Evolutionary conservation across 2,888 invertebrate genomes (phyloP).

Genomic region (Fissipunctia ypsillon): DNA sequence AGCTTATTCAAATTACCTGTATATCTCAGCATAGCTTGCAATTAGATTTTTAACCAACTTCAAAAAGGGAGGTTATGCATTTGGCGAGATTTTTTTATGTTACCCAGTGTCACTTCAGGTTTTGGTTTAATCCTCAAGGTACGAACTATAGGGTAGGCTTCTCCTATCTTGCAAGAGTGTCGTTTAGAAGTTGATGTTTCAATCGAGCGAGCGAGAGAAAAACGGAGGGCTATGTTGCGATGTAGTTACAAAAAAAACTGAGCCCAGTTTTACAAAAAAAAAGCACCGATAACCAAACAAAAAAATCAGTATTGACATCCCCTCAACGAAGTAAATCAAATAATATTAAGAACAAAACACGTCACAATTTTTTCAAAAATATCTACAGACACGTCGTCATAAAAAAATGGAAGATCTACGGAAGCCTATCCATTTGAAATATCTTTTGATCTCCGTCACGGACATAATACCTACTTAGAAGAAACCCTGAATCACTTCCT

Average conservation of each 20-base stretch:
- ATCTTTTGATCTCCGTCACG: conserved; percentile 42
- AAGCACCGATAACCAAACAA: background rate
- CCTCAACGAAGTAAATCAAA: background rate
- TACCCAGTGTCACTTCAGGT: background rate
- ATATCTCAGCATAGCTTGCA: background rate
- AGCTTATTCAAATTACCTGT: background rate
- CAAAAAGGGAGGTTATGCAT: background rate
- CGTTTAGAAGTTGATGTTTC: background rate
- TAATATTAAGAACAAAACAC: conserved; percentile 3
- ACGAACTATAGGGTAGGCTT: background rate
- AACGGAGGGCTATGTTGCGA: background rate
- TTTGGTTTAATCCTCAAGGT: background rate
- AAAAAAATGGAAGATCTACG: conserved; percentile 36
- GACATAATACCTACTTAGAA: conserved; percentile 30
- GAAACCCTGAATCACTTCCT: conserved; percentile 35
- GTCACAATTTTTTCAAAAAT: background rate
- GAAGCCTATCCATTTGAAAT: conserved; percentile 20
- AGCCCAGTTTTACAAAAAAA: background rate
- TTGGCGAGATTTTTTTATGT: background rate
- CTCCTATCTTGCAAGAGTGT: background rate
- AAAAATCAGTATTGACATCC: background rate
- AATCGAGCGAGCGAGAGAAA: background rate
- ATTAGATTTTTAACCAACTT: background rate
- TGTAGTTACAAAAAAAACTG: background rate
- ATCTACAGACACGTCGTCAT: conserved; percentile 6